Evolutionary conservation across 2,888 invertebrate genomes (phyloP), one percentile per base, ranked within the genome.

Genomic region (Amblyjoppa proteus): DNA sequence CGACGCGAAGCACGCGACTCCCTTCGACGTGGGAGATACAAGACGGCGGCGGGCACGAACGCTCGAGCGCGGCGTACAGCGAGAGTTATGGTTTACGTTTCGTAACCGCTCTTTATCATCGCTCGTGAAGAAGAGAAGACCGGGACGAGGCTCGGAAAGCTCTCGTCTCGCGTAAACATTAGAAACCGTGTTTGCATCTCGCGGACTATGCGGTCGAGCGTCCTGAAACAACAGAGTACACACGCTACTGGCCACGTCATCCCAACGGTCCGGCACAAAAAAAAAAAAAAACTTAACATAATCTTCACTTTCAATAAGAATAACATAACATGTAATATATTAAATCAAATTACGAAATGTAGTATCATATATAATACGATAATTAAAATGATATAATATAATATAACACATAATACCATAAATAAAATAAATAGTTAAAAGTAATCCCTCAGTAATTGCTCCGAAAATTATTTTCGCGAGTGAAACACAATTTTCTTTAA

Each of bases 1-100:
- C 28, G 66, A 76, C 34, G 20, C 64, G 38, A 64, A 45, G 31
- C 77, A 28, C 61, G 69, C 69, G 53, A 79, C 70, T 31, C 66
- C 38, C 16, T 49, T 76, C 83, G n/a, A 56, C 83, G 83, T 84
- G 83, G 83, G 83, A 71, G 83, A 83, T 64, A 69, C 56, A 16
- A 51, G 77, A 56, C 68, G 31, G 77, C 25, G 34, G 53, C 56
- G 38, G 34, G 38, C 53, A 61, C n/a, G 31, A 34, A 49, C n/a
- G 49, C 64, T 31, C 34, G 34, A 5, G 6, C 16, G 16, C 61
- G 11, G 11, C 25, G 41, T 25, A 41, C 20, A 16, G 56, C 20
- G n/a, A 20, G 25, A 45, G 41, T 41, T 49, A 41, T 45, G 45
- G 66, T 64, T 69, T 58, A 70, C 34, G 51, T 73, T 66, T 28